A percentile compares a stretch with the other conserved stretches of the same genome.
These are phyloP conservation scores for Willowsia nigromaculata DNA, from an alignment of 2,888 invertebrate genomes.

Conservation along the genomic window DNA sequence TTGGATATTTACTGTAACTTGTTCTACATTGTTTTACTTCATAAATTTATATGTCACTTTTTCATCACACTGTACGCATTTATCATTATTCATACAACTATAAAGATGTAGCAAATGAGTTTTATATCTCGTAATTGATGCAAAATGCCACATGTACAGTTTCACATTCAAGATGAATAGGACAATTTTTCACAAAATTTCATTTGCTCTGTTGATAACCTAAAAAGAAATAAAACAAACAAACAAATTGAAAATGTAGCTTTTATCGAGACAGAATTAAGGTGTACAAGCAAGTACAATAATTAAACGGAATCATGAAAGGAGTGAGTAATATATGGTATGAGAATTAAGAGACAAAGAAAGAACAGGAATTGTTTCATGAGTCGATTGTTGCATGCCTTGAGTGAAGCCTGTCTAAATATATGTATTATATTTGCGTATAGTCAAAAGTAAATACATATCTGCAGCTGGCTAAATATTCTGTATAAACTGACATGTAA, in stretches of 20 bases:
- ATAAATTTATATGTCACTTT: not conserved
- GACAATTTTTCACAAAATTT: not conserved
- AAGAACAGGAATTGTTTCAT: not conserved
- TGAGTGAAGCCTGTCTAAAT: not conserved
- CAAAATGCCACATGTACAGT: slow-evolving; percentile 7
- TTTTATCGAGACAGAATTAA: not conserved
- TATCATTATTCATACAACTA: not conserved
- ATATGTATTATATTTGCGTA: not conserved
- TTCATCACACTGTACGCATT: not conserved
- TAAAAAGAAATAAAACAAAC: not conserved
- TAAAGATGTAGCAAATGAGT: no score
- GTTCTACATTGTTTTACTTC: slow-evolving; percentile 39
- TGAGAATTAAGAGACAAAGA: not conserved
- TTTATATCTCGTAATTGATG: not conserved
- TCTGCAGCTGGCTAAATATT: not conserved
- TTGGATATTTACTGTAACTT: slow-evolving; percentile 33
- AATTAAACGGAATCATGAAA: not conserved
- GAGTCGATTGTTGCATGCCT: slow-evolving; percentile 12
- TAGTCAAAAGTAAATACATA: no score
- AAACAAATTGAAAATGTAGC: not conserved
- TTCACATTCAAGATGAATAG: not conserved
- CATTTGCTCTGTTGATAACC: not conserved
- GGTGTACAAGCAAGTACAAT: not conserved
- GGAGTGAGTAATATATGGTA: not conserved
- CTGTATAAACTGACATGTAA: not conserved